Conservation (phyloP, 2,888 invertebrate genomes). For the Eupithecia dodoneata region DNA sequence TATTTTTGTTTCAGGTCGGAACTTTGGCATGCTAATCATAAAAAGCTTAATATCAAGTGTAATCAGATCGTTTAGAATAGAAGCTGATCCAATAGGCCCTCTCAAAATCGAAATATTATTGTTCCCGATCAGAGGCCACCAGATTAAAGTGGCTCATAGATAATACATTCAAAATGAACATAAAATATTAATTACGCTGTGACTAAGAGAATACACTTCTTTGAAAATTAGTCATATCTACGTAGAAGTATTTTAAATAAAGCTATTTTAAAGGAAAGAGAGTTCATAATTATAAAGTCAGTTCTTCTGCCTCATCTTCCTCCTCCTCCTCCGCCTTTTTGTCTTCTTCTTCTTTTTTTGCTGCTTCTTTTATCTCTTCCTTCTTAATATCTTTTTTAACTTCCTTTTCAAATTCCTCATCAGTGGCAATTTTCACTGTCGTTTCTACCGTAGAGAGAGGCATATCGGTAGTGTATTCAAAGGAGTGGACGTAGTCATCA, state of each 20-base stretch:
- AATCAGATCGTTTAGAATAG: conserved; percentile 63
- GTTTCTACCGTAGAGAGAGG: background rate
- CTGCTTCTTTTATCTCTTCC: background rate
- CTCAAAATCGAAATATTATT: conserved; percentile 72
- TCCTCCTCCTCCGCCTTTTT: background rate
- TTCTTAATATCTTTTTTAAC: background rate
- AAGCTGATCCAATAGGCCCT: conserved; percentile 64
- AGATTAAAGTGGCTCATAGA: conserved; percentile 60
- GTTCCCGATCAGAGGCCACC: conserved; percentile 71
- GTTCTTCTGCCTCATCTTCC: background rate
- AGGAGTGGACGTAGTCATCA: conserved; percentile 49
- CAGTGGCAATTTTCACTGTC: background rate
- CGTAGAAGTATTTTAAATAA: background rate
- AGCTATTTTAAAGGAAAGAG: background rate
- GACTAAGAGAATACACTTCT: background rate
- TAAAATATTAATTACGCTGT: background rate
- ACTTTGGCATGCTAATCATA: conserved; percentile 75
- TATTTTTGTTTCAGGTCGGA: conserved; percentile 62
- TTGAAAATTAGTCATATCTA: background rate
- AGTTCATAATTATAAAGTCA: background rate
- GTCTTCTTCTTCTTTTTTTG: background rate
- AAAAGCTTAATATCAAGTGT: conserved; percentile 69
- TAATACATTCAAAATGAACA: conserved; percentile 16
- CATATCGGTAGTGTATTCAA: background rate
- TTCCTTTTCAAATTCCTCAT: background rate